Evolutionary conservation across 2,888 invertebrate genomes (phyloP).

Genomic region (Nudaria mundana): DNA sequence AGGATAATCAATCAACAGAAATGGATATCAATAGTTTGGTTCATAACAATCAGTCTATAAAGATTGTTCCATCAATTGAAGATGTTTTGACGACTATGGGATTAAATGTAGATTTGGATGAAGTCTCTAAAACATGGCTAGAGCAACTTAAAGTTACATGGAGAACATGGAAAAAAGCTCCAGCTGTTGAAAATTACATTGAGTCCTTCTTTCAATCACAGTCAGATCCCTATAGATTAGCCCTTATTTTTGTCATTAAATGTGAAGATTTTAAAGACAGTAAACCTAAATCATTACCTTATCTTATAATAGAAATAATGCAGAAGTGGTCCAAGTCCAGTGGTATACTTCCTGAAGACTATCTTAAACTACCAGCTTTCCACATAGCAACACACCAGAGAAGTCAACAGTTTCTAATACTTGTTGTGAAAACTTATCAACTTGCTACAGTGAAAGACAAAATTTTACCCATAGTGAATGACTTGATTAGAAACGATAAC

Average conservation of each 20-base stretch:
- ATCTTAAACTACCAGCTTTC: slow-evolving; percentile 87
- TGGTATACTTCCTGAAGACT: slow-evolving; percentile 62
- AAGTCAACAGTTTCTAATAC: slow-evolving; percentile 82
- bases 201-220: slow-evolving; percentile 70
- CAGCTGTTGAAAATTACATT: slow-evolving; percentile 71
- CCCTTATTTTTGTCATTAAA: slow-evolving; percentile 81
- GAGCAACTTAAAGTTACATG: slow-evolving; percentile 64
- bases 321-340: slow-evolving; percentile 68
- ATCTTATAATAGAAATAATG: slow-evolving; percentile 83
- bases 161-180: slow-evolving; percentile 80
- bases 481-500: slow-evolving; percentile 69
- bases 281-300: slow-evolving; percentile 83
- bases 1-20: slow-evolving; percentile 10
- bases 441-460: slow-evolving; percentile 81
- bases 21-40: slow-evolving; percentile 55
- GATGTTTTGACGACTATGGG: slow-evolving; percentile 60
- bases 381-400: slow-evolving; percentile 86
- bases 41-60: slow-evolving; percentile 62
- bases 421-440: slow-evolving; percentile 84
- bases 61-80: slow-evolving; percentile 72
- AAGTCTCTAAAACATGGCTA: slow-evolving; percentile 58
- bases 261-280: slow-evolving; percentile 83
- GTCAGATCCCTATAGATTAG: slow-evolving; percentile 82
- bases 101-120: slow-evolving; percentile 67
- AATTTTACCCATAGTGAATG: slow-evolving; percentile 83